Percentiles rank a stretch among this genome's conserved stretches.
phyloP scores from a whole-genome alignment of 2,797 vertebrate genomes.

The Crocodylus rhombifer region DNA sequence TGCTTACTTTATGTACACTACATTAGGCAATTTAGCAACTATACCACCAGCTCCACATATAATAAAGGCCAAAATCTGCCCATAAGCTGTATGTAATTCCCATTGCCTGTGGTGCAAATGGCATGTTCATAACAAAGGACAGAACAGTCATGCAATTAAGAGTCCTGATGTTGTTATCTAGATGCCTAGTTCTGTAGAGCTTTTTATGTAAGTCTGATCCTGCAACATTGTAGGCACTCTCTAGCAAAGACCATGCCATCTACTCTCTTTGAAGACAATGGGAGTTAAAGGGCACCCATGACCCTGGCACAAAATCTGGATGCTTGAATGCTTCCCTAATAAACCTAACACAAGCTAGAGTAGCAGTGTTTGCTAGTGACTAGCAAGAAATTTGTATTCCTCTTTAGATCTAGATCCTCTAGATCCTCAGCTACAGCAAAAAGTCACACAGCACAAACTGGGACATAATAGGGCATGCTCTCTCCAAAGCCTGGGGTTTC shows the following conservation, averaged over 20 bases:
- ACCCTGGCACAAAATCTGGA: not conserved
- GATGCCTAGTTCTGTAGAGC: slow-evolving; percentile 22
- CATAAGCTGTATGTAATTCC: not conserved
- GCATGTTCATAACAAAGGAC: not conserved
- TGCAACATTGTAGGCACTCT: slow-evolving; percentile 30
- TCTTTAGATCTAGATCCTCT: not conserved
- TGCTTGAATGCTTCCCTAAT: not conserved
- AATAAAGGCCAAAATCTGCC: not conserved
- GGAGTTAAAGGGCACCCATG: not conserved
- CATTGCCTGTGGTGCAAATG: not conserved
- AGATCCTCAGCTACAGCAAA: not conserved
- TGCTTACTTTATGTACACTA: not conserved
- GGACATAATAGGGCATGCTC: not conserved
- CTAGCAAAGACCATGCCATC: not conserved
- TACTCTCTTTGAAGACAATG: not conserved
- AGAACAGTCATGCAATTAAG: not conserved
- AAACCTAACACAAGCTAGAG: not conserved
- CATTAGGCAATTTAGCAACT: not conserved
- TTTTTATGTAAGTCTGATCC: not conserved
- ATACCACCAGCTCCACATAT: not conserved
- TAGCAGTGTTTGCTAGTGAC: not conserved
- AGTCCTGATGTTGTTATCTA: not conserved
- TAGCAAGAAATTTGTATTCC: not conserved
- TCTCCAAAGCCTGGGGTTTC: not conserved
- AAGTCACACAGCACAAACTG: not conserved